Evolutionary conservation across 2,888 invertebrate genomes (phyloP).

Genomic region (Chrysolina americana): DNA sequence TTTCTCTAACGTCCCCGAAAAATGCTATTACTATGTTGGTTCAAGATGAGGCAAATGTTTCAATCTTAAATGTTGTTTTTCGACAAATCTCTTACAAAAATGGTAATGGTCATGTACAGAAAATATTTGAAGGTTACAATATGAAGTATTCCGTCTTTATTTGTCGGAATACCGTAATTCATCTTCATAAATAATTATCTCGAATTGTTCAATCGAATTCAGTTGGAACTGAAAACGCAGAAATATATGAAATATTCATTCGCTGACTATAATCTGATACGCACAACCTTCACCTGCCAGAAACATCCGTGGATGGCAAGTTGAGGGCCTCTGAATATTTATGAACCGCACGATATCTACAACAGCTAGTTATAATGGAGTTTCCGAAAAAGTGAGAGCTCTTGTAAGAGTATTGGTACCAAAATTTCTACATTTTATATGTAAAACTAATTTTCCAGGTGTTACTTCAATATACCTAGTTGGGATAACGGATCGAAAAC

Average conservation of each 20-base stretch:
- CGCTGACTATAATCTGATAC: conserved; percentile 25
- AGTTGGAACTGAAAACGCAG: conserved; percentile 14
- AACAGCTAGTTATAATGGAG: conserved; percentile 14
- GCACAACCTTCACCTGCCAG: conserved; percentile 31
- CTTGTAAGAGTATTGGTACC: background rate
- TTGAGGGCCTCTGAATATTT: conserved; percentile 28
- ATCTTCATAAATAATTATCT: conserved; percentile 5
- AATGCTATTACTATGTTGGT: no score
- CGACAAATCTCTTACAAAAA: no score
- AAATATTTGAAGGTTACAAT: conserved; percentile 2
- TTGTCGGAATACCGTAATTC: background rate
- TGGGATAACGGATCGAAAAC: background rate
- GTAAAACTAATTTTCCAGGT: background rate
- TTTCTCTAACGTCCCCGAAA: no score
- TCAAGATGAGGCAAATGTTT: no score
- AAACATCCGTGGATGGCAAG: conserved; percentile 10
- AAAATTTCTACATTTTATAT: background rate
- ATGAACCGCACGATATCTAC: conserved; percentile 25
- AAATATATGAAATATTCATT: conserved; percentile 23
- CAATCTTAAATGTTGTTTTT: no score
- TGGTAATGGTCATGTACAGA: background rate
- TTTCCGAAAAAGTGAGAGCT: background rate
- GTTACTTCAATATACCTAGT: background rate
- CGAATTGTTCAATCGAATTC: conserved; percentile 16
- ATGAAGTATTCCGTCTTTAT: background rate